A percentile compares a stretch with the other conserved stretches of the same genome.
These are phyloP conservation scores for Prunella himalayana DNA, from an alignment of 2,113 vertebrate genomes.

Conservation along the genomic window DNA sequence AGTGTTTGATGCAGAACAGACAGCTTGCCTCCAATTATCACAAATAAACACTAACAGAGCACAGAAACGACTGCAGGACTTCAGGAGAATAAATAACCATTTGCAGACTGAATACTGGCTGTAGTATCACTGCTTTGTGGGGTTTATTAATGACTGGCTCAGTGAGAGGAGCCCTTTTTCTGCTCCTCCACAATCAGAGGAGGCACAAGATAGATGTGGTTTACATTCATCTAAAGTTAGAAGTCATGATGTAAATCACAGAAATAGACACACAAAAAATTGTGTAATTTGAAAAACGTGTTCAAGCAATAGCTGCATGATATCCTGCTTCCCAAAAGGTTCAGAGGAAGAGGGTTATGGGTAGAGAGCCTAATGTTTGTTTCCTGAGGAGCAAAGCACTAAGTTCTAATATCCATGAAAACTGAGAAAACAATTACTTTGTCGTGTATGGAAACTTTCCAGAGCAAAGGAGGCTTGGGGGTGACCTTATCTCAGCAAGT, in stretches of 20 bases:
- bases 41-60: neutral
- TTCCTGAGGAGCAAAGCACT: neutral
- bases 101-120: slow-evolving; percentile 16
- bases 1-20: neutral
- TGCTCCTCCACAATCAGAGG: neutral
- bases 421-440: neutral
- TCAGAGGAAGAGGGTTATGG: accelerated
- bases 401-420: neutral
- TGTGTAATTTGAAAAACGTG: neutral
- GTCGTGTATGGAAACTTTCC: neutral
- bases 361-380: neutral
- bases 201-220: neutral
- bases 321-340: neutral
- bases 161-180: neutral
- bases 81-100: neutral
- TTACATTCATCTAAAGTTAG: slow-evolving; percentile 36
- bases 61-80: neutral
- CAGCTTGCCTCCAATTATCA: neutral
- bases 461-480: neutral
- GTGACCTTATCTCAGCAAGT: neutral
- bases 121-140: neutral
- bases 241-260: slow-evolving; percentile 5
- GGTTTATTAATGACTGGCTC: neutral
- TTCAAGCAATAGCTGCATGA: neutral
- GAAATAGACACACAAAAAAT: too few relatives aligned